A percentile compares a stretch with the other conserved stretches of the same genome.
Evolutionary conservation across 2,888 invertebrate genomes (phyloP).

Genomic region (Cantharis nigra): DNA sequence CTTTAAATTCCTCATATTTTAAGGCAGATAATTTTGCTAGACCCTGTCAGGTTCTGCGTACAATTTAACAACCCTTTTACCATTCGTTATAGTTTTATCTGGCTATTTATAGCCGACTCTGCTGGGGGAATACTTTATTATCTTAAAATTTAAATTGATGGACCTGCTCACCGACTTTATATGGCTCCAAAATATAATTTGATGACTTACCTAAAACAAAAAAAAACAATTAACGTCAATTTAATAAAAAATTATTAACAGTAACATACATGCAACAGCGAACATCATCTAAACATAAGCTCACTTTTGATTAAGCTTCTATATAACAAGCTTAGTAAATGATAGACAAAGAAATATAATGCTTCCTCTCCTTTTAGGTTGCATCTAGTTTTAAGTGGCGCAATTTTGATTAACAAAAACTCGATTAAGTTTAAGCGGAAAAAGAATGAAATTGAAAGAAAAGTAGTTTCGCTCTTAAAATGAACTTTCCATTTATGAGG

Average conservation of each 20-base stretch:
- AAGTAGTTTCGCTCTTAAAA: slow-evolving; percentile 21
- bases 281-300: not conserved
- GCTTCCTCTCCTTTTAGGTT: not conserved
- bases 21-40: slow-evolving; percentile 45
- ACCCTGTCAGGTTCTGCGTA: slow-evolving; percentile 39
- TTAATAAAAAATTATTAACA: not conserved
- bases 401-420: not conserved
- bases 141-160: slow-evolving; percentile 32
- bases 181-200: not conserved
- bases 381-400: not conserved
- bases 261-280: not conserved
- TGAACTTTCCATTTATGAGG: slow-evolving; percentile 27
- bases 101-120: slow-evolving; percentile 41
- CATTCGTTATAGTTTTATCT: slow-evolving; percentile 51
- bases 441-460: slow-evolving; percentile 3
- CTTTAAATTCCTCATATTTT: slow-evolving; percentile 45
- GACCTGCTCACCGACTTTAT: slow-evolving; percentile 19
- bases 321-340: not conserved
- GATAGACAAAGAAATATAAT: not conserved
- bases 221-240: slow-evolving; percentile 5
- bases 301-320: not conserved
- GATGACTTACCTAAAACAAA: slow-evolving; percentile 35
- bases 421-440: not conserved
- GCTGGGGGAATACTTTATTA: slow-evolving; percentile 44
- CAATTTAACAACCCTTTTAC: slow-evolving; percentile 50